These are phyloP conservation scores for Lamellibrachia luymesi DNA, from an alignment of 1,140 invertebrate genomes.

Conservation along the genomic window DNA sequence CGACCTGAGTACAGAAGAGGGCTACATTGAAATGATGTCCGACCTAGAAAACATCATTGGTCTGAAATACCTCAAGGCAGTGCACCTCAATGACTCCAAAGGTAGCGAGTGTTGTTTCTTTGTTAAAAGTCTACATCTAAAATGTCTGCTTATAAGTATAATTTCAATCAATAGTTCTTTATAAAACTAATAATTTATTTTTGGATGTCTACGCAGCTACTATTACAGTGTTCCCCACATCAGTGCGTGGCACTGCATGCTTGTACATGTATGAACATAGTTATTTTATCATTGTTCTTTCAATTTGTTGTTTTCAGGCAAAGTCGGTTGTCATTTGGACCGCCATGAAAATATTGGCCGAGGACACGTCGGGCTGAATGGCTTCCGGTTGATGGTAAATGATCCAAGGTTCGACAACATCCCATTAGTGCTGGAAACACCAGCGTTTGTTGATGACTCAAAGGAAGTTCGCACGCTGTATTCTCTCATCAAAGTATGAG, in stretches of 20 bases:
- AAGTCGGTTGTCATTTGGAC: conserved; percentile 57
- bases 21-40: conserved; percentile 55
- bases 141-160: neutral
- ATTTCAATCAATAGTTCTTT: too few species aligned
- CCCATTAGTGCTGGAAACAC: conserved; percentile 62
- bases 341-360: conserved; percentile 62
- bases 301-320: conserved; percentile 40
- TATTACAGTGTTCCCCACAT: too few species aligned
- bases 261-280: neutral
- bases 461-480: conserved; percentile 48
- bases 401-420: conserved; percentile 57
- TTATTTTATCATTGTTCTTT: conserved; percentile 17
- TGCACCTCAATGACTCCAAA: conserved; percentile 64
- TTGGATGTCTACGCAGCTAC: too few species aligned
- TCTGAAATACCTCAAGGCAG: conserved; percentile 58
- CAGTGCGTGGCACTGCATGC: too few species aligned
- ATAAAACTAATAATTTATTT: too few species aligned
- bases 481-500: conserved; percentile 2
- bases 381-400: conserved; percentile 58
- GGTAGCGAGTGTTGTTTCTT: conserved; percentile 41
- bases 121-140: neutral
- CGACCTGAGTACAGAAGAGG: conserved; percentile 55
- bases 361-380: conserved; percentile 57
- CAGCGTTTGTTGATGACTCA: conserved; percentile 39
- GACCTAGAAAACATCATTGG: conserved; percentile 61